Evolutionary conservation across 2,888 invertebrate species (phyloP), one percentile per base, ranked within the genome.

Genomic region (Ophion costatus): DNA sequence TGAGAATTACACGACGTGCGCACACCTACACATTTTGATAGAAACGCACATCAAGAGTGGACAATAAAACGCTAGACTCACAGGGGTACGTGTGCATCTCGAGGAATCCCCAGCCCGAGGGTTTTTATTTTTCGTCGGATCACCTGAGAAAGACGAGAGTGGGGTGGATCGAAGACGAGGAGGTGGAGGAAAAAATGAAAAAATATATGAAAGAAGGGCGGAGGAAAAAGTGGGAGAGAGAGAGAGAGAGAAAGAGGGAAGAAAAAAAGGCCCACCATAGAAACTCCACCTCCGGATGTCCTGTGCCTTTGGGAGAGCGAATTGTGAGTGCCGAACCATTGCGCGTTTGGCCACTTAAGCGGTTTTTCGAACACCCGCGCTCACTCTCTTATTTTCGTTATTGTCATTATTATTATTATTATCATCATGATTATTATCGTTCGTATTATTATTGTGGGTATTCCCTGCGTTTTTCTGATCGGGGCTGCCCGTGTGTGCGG

Each of bases 251-350:
- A 45, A 1, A 45, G 45, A 45, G 45, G 11, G 4, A 45, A 4
- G 88, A 89, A 87, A 86, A 88, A 86, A 79, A 86, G 85, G 84
- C 84, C 83, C 85, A 83, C 88, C 90, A 91, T 92, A 90, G 91
- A 92, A 91, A 91, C 89, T 90, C 88, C 88, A 83, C 87, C 88
- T 90, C 92, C 92, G 90, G 91, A 91, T 91, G 90, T 91, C 90
- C 90, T 90, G 89, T 88, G 89, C 88, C 87, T 88, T 85, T 88
- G 89, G 74, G 71, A 71, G 71, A 80, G 69, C 59, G 67, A 77
- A 63, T 89, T 88, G 88, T 86, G 82, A 79, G 78, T 86, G 82
- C 79, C 88, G 86, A 85, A 85, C 86, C 89, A 89, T 88, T 89
- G 89, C 88, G 82, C 75, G 69, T 88, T 89, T 87, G 88, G 90